phyloP scores from a whole-genome alignment of 2,113 vertebrate species.

The Todiramphus chloris region DNA sequence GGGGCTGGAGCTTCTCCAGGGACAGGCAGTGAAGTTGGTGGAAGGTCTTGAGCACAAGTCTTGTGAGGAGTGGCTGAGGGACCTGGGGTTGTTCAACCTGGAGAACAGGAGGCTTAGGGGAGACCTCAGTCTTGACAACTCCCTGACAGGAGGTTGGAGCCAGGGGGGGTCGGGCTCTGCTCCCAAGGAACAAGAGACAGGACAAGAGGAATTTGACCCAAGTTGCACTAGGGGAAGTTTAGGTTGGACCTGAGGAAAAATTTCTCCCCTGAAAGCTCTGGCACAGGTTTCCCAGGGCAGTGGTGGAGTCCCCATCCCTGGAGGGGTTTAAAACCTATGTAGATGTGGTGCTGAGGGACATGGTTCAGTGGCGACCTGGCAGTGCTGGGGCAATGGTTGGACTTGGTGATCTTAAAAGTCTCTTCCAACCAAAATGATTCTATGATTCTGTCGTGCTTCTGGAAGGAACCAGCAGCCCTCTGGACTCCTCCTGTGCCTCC shows the following conservation, averaged over 20 bases:
- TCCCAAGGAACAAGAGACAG: neutral
- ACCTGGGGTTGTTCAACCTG: neutral
- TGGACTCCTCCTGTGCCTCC: neutral
- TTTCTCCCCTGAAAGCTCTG: too few species aligned
- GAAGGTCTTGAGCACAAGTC: neutral
- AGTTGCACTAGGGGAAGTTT: too few species aligned
- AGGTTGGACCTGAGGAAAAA: too few species aligned
- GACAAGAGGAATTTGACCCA: neutral
- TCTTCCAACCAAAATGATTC: neutral
- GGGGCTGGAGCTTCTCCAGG: neutral
- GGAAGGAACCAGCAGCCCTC: neutral
- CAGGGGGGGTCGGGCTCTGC: neutral
- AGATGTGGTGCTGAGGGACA: neutral
- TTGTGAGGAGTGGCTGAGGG: neutral
- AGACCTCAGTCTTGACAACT: neutral
- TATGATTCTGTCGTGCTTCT: neutral
- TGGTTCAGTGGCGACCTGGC: too few species aligned
- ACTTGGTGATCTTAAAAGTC: neutral
- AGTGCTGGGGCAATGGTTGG: neutral
- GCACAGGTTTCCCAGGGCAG: neutral
- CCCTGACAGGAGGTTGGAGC: neutral
- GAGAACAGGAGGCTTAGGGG: neutral
- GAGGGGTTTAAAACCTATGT: neutral
- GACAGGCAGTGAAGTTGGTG: neutral
- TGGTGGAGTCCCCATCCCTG: neutral